phyloP scores from a whole-genome alignment of 2,797 vertebrate species.

The Buceros bicornis region DNA sequence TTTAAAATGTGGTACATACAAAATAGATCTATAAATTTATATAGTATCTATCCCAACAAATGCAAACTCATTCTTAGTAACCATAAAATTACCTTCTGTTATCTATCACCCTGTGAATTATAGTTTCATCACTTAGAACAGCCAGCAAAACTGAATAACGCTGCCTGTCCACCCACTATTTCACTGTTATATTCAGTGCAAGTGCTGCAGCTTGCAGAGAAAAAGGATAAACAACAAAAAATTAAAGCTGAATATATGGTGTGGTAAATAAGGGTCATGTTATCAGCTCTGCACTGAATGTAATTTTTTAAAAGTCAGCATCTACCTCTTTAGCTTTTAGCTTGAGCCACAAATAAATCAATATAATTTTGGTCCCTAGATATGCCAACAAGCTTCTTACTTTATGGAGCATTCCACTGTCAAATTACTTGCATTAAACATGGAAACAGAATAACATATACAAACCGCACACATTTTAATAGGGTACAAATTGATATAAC shows the following conservation, averaged over 20 bases:
- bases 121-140: conserved; percentile 80
- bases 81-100: conserved; percentile 89
- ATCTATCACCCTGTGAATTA: conserved; percentile 86
- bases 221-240: conserved; percentile 72
- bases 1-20: conserved; percentile 86
- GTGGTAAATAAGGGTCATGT: conserved; percentile 72
- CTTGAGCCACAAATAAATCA: conserved; percentile 63
- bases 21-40: conserved; percentile 88
- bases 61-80: conserved; percentile 87
- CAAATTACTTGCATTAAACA: conserved; percentile 40
- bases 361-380: conserved; percentile 21
- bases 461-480: conserved; percentile 1
- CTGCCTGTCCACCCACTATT: conserved; percentile 66
- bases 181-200: conserved; percentile 65
- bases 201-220: conserved; percentile 65
- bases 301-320: conserved; percentile 52
- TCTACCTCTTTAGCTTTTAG: conserved; percentile 44
- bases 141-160: conserved; percentile 79
- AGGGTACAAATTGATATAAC: neutral
- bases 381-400: neutral
- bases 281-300: conserved; percentile 67
- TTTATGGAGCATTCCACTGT: neutral
- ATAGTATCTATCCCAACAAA: conserved; percentile 86
- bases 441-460: neutral
- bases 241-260: conserved; percentile 72